Evolutionary conservation across 2,888 invertebrate genomes (phyloP).

Genomic region (Andrena chrysosceles): DNA sequence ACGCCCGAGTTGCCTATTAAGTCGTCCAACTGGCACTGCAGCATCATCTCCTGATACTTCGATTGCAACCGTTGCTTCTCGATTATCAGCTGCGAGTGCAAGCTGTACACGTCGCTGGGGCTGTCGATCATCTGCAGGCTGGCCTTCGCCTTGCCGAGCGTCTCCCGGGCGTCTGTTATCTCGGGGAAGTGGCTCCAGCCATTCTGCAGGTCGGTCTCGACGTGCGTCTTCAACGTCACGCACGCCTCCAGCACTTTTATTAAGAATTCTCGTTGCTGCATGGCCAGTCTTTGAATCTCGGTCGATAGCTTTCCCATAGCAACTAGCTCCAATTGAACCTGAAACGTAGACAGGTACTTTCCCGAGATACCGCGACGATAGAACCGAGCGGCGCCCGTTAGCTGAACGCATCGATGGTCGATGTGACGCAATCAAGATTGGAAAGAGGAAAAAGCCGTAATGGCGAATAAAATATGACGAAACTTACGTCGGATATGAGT

Average conservation of each 20-base stretch:
- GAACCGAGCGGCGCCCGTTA: background rate
- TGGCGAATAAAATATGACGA: background rate
- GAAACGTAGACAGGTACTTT: slow-evolving; percentile 22
- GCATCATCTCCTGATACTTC: slow-evolving; percentile 90
- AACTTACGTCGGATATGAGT: slow-evolving; percentile 87
- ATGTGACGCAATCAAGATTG: background rate
- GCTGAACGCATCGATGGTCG: too few species aligned
- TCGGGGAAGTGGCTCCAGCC: slow-evolving; percentile 89
- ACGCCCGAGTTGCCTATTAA: slow-evolving; percentile 89
- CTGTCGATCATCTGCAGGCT: slow-evolving; percentile 87
- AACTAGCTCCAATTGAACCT: slow-evolving; percentile 88
- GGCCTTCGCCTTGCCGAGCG: slow-evolving; percentile 87
- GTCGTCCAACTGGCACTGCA: slow-evolving; percentile 90
- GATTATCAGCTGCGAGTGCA: slow-evolving; percentile 87
- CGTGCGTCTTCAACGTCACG: slow-evolving; percentile 90
- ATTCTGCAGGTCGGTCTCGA: slow-evolving; percentile 90
- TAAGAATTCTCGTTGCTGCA: slow-evolving; percentile 90
- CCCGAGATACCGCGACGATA: background rate
- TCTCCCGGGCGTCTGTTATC: slow-evolving; percentile 88
- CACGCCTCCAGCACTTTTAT: slow-evolving; percentile 91
- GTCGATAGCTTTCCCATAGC: slow-evolving; percentile 89
- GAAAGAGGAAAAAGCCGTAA: background rate
- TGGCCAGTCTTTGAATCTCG: slow-evolving; percentile 90
- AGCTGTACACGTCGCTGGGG: slow-evolving; percentile 87
- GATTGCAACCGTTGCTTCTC: slow-evolving; percentile 89